These are phyloP conservation scores for Cataglyphis rosenhaueri DNA, from an alignment of 2,888 invertebrate species.

Conservation along the genomic window DNA sequence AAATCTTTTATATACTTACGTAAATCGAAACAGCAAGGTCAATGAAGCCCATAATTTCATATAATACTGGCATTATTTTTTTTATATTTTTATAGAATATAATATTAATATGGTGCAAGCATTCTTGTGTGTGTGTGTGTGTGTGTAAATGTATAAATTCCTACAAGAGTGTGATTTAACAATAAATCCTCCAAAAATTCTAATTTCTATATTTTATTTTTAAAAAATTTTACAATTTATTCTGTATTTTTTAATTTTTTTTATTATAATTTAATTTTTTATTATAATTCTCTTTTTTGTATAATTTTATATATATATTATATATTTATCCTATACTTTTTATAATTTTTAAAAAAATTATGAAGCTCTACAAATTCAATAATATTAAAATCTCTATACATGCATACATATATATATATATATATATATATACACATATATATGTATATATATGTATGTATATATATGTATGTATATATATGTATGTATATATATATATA, in stretches of 20 bases:
- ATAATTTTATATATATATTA: background rate
- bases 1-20: slow-evolving; percentile 15
- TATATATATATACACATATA: background rate
- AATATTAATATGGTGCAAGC: background rate
- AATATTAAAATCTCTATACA: background rate
- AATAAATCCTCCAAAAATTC: background rate
- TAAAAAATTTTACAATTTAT: background rate
- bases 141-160: background rate
- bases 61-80: background rate
- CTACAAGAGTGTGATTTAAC: background rate
- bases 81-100: background rate
- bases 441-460: no score
- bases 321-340: background rate
- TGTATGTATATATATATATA: no score
- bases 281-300: background rate
- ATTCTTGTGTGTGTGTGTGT: background rate
- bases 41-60: slow-evolving; percentile 6
- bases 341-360: background rate
- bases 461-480: no score
- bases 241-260: background rate
- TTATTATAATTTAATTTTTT: no score
- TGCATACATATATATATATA: no score
- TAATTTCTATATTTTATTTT: no score
- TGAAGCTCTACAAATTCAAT: background rate
- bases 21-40: background rate